These are phyloP conservation scores for Podotricha telesiphe DNA, from an alignment of 2,888 invertebrate genomes.

Conservation along the genomic window DNA sequence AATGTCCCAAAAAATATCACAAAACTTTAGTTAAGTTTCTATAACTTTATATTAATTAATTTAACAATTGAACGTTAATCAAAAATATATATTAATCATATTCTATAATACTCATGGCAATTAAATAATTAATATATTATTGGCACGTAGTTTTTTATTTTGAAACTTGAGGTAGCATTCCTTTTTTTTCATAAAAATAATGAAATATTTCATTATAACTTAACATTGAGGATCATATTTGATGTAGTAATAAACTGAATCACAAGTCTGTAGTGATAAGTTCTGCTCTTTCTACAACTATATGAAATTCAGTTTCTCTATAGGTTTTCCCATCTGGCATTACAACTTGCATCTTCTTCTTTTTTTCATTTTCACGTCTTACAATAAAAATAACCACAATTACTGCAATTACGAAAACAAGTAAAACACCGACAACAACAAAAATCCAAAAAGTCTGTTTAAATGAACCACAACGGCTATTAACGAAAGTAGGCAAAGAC, in stretches of 20 bases:
- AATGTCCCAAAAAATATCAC: neutral
- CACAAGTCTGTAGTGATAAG: constrained; percentile 91
- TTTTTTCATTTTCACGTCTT: constrained; percentile 78
- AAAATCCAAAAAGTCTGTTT: constrained; percentile 78
- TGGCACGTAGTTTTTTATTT: constrained; percentile 62
- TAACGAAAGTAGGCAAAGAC: constrained; percentile 69
- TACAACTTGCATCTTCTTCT: constrained; percentile 87
- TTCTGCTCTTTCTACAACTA: constrained; percentile 92
- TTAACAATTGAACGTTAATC: neutral
- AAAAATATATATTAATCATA: constrained; percentile 40
- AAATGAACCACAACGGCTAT: constrained; percentile 71
- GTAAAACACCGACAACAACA: constrained; percentile 73
- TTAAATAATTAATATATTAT: constrained; percentile 53
- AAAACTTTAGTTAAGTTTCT: neutral
- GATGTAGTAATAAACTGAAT: constrained; percentile 43
- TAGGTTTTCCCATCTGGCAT: constrained; percentile 92
- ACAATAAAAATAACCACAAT: constrained; percentile 76
- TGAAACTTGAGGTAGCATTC: constrained; percentile 61
- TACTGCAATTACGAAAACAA: constrained; percentile 75
- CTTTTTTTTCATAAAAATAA: constrained; percentile 22
- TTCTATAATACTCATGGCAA: constrained; percentile 61
- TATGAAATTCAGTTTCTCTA: constrained; percentile 93
- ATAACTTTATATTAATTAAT: neutral
- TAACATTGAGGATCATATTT: neutral
- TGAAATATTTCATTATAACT: neutral